Evolutionary conservation across 2,113 vertebrate genomes (phyloP).

Genomic region (Microtus montanus): DNA sequence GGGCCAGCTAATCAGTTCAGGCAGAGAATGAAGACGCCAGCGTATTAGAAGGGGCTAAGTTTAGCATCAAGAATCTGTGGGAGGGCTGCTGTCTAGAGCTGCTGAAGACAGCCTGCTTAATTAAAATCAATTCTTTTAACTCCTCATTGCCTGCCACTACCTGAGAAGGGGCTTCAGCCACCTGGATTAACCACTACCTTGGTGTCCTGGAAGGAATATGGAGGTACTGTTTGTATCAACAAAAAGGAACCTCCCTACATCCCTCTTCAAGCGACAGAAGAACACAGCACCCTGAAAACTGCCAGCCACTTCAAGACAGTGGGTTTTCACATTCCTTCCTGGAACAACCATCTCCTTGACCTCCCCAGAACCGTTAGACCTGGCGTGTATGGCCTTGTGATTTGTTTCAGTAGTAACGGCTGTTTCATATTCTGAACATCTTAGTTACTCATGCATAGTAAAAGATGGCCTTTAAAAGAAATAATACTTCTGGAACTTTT

Average conservation of each 20-base stretch:
- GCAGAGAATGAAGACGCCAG: constrained; percentile 62
- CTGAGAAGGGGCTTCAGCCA: not conserved
- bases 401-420: constrained; percentile 36
- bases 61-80: constrained; percentile 69
- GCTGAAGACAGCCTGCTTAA: constrained; percentile 61
- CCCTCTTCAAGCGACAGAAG: not conserved
- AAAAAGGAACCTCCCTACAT: constrained; percentile 1
- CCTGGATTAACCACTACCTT: not conserved
- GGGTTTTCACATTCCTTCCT: not conserved
- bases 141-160: not conserved
- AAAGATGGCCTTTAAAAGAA: constrained; percentile 33
- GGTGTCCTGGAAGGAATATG: not conserved
- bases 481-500: not conserved
- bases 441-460: constrained; percentile 48
- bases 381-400: not conserved
- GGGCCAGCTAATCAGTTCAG: constrained; percentile 61
- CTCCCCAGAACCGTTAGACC: not conserved
- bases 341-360: not conserved
- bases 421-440: constrained; percentile 16
- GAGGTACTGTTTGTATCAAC: not conserved
- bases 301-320: accelerated
- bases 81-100: constrained; percentile 53
- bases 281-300: not conserved
- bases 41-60: constrained; percentile 55
- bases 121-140: constrained; percentile 69